Evolutionary conservation across 2,113 vertebrate species (phyloP).

Genomic region (Pseudorectes ferrugineus): DNA sequence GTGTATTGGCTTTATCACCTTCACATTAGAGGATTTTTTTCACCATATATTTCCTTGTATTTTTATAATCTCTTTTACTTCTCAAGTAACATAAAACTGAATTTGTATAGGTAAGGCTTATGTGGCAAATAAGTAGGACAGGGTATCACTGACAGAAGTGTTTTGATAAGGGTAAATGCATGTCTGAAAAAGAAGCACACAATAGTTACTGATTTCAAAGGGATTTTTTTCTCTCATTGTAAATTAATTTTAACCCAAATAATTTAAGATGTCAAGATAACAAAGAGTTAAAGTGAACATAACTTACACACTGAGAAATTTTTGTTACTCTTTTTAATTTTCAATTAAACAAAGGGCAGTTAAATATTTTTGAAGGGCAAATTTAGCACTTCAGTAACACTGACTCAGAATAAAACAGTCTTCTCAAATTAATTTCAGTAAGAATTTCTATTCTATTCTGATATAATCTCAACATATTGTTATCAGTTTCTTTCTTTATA

Average conservation of each 20-base stretch:
- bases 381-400: not conserved
- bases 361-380: not conserved
- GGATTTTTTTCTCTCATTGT: not conserved
- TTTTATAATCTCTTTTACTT: not conserved
- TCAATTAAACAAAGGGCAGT: not conserved
- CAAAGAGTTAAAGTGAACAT: not conserved
- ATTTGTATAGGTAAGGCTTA: not conserved
- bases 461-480: not conserved
- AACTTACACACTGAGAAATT: not conserved
- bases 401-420: not conserved
- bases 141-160: not conserved
- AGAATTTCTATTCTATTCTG: not conserved
- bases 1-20: not conserved
- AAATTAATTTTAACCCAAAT: not conserved
- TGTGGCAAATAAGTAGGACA: not conserved
- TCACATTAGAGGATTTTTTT: not conserved
- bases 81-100: not conserved
- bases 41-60: not conserved
- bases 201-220: not conserved
- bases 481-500: not conserved
- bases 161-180: not conserved
- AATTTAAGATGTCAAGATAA: not conserved
- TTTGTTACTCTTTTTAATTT: not conserved
- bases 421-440: not conserved
- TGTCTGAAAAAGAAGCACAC: not conserved